These are phyloP conservation scores for Mugil cephalus DNA, from an alignment of 2,113 vertebrate genomes.

Conservation along the genomic window DNA sequence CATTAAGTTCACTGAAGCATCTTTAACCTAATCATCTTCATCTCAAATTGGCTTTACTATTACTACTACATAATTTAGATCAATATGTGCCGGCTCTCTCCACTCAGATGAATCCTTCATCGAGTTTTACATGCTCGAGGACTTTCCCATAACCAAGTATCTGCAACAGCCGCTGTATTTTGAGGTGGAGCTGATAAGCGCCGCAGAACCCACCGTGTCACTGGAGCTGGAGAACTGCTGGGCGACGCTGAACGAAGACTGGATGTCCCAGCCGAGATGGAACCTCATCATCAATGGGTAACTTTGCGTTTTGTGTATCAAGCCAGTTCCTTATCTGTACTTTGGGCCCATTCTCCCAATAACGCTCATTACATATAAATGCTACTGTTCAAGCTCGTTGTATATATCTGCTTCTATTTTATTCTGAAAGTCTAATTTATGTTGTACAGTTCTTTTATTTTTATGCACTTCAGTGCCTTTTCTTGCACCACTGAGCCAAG, in stretches of 20 bases:
- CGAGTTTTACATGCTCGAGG: conserved; percentile 47
- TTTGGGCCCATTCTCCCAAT: too few species aligned
- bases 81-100: neutral
- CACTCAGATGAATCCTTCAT: conserved; percentile 69
- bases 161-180: conserved; percentile 78
- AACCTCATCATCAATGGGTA: conserved; percentile 80
- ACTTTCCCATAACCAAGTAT: conserved; percentile 69
- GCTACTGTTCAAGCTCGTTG: too few species aligned
- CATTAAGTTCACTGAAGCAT: neutral
- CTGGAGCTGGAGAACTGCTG: conserved; percentile 82
- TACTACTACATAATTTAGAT: neutral
- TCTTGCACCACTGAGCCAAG: too few species aligned
- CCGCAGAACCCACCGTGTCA: conserved; percentile 59
- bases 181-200: conserved; percentile 74
- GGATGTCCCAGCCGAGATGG: conserved; percentile 73
- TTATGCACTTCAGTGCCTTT: too few species aligned
- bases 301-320: too few species aligned
- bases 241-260: conserved; percentile 67
- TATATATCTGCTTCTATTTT: too few species aligned
- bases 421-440: too few species aligned
- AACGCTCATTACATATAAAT: too few species aligned
- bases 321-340: too few species aligned
- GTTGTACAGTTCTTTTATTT: too few species aligned
- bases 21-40: neutral
- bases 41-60: too few species aligned